Conservation (phyloP, 64 coral and sea anemone genomes). For the Porites lutea region DNA sequence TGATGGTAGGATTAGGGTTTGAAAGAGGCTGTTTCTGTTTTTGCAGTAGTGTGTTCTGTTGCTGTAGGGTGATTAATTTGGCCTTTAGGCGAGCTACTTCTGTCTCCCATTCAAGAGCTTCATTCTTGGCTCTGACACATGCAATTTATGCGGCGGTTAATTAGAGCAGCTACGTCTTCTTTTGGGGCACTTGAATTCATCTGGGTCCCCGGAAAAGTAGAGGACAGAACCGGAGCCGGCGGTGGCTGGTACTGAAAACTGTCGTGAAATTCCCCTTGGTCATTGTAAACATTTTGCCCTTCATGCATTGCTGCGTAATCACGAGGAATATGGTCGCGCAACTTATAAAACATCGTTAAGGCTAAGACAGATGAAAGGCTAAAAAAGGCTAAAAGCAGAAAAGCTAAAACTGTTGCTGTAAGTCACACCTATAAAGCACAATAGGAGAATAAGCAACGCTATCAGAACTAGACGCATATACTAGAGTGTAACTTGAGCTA, state of each 20-base stretch:
- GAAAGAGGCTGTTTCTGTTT: background rate
- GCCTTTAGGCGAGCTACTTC: no score
- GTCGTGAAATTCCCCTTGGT: background rate
- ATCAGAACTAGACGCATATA: no score
- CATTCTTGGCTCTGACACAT: background rate
- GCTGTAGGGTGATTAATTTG: background rate
- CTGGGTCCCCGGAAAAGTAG: background rate
- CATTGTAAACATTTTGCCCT: background rate
- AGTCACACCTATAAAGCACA: no score
- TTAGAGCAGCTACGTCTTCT: background rate
- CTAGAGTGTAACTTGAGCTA: no score
- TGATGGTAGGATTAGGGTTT: background rate
- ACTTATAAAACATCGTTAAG: no score
- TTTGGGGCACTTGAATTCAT: background rate
- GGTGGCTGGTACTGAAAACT: conserved; percentile 7
- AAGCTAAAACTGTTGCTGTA: no score
- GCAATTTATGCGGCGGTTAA: background rate
- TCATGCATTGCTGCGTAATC: background rate
- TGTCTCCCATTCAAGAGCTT: background rate
- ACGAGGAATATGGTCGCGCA: no score
- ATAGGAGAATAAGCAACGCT: no score
- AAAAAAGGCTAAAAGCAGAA: no score
- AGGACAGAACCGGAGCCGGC: background rate
- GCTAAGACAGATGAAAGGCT: no score
- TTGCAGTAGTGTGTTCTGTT: background rate